These are phyloP conservation scores for Microplitis deprimator DNA, from an alignment of 2,888 invertebrate genomes.

Conservation along the genomic window DNA sequence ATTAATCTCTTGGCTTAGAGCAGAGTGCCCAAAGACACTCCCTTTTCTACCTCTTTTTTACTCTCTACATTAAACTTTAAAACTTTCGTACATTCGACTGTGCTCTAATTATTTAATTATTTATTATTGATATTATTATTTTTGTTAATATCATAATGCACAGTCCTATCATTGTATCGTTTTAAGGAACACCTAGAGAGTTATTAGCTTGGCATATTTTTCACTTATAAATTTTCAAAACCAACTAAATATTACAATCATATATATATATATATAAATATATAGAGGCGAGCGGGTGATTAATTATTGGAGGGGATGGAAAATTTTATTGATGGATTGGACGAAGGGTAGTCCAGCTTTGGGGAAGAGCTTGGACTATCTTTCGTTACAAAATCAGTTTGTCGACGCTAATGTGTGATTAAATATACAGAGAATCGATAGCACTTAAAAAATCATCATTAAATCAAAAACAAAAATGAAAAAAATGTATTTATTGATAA, in stretches of 20 bases:
- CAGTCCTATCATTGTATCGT: slow-evolving; percentile 15
- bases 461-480: neutral
- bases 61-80: slow-evolving; percentile 35
- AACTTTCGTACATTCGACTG: slow-evolving; percentile 28
- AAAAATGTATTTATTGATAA: neutral
- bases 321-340: slow-evolving; percentile 19
- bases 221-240: neutral
- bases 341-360: slow-evolving; percentile 59
- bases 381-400: slow-evolving; percentile 21
- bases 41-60: slow-evolving; percentile 47
- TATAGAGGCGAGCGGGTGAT: slow-evolving; percentile 1
- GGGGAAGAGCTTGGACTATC: slow-evolving; percentile 65
- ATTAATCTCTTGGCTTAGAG: slow-evolving; percentile 38
- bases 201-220: slow-evolving; percentile 2
- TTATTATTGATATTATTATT: slow-evolving; percentile 3
- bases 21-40: slow-evolving; percentile 39
- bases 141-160: neutral
- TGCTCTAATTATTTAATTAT: slow-evolving; percentile 17
- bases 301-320: neutral
- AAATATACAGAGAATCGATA: neutral
- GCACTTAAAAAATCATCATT: neutral
- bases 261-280: neutral
- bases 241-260: neutral
- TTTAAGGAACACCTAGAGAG: neutral
- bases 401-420: neutral